phyloP scores from a whole-genome alignment of 2,113 vertebrate genomes.

The Onychorhynchus coronatus region DNA sequence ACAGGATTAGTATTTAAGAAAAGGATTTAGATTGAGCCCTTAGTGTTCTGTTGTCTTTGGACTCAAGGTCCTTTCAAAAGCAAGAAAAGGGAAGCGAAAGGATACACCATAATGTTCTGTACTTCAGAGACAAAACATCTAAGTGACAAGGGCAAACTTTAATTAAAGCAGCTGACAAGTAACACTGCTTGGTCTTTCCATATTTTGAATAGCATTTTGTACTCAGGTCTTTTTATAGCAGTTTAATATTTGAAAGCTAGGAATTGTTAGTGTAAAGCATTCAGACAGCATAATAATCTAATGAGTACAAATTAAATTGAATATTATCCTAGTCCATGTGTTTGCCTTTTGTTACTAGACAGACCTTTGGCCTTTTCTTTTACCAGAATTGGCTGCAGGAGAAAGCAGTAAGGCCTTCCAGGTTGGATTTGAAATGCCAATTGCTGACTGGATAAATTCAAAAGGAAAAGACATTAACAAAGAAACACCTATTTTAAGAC shows the following conservation, averaged over 20 bases:
- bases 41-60: too few species aligned
- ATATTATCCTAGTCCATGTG: not conserved
- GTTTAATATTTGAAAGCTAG: not conserved
- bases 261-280: not conserved
- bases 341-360: not conserved
- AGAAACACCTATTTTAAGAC: constrained; percentile 40
- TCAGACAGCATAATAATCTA: not conserved
- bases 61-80: too few species aligned
- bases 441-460: constrained; percentile 59
- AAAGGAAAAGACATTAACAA: constrained; percentile 59
- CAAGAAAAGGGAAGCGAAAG: not conserved
- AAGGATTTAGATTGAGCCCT: too few species aligned
- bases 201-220: not conserved
- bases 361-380: not conserved
- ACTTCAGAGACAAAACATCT: not conserved
- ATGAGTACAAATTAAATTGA: not conserved
- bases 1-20: too few species aligned
- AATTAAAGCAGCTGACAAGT: not conserved
- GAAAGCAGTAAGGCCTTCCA: constrained; percentile 67
- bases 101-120: not conserved
- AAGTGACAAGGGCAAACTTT: not conserved
- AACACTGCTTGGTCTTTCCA: not conserved
- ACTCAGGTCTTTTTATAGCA: not conserved
- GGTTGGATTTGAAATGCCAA: constrained; percentile 60
- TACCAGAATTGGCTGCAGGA: constrained; percentile 70